Percentiles rank a stretch among this genome's conserved stretches.
Conservation (phyloP, 2,113 vertebrate species). For the Chlamydotis undulata region DNA sequence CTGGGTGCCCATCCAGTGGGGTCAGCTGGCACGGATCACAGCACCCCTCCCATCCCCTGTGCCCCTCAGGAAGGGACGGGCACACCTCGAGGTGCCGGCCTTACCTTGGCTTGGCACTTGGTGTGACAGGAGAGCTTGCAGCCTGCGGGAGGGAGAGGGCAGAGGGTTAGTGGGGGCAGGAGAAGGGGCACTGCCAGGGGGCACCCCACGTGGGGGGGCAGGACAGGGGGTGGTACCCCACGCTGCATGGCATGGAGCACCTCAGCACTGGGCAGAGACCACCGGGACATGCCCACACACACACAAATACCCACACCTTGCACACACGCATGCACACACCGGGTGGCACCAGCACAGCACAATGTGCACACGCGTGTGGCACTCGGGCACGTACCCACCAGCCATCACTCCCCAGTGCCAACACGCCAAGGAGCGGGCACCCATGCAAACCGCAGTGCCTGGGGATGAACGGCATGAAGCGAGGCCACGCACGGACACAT, state of each 20-base stretch:
- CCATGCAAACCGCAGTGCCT: background rate
- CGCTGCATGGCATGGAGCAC: accelerated
- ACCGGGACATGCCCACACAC: accelerated
- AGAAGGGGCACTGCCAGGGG: accelerated
- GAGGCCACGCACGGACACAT: accelerated
- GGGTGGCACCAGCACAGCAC: accelerated
- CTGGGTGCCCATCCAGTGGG: background rate
- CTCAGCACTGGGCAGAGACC: background rate
- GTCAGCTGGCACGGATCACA: background rate
- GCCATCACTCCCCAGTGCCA: accelerated
- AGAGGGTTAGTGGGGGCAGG: background rate
- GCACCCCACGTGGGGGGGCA: background rate
- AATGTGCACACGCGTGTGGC: accelerated
- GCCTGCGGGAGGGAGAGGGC: background rate
- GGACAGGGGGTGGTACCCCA: background rate
- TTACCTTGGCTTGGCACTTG: slow-evolving; percentile 66
- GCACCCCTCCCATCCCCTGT: background rate
- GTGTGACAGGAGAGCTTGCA: slow-evolving; percentile 68
- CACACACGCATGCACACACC: accelerated
- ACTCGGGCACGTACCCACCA: accelerated
- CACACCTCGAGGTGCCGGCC: background rate
- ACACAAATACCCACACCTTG: accelerated
- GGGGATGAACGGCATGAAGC: background rate
- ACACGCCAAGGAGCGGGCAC: accelerated
- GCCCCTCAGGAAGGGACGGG: accelerated